Evolutionary conservation across 2,888 invertebrate genomes (phyloP), one percentile per base, ranked within the genome.

Genomic region (Scrobipalpa costella): DNA sequence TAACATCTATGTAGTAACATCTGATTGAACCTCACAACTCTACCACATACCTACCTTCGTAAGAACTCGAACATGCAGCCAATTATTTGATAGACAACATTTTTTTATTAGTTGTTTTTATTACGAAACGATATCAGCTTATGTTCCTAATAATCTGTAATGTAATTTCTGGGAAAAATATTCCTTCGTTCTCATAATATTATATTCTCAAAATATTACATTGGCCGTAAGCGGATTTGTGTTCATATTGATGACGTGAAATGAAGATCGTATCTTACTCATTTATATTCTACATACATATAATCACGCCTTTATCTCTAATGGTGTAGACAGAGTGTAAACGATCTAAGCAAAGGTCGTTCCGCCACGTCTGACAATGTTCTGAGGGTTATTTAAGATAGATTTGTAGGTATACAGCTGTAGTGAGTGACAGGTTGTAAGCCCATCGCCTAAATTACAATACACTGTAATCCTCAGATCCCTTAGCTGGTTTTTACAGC

Each of bases 1-100:
- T 65, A 70, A 66, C 71, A 66, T 69, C 67, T 36, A 64, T 69
- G 67, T 70, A 68, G 68, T 68, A 69, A 73, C 27, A 27, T 27
- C 27, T 40, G n/a, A 40, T 40, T 63, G 44, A 38, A 34, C 52
- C 61, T 70, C 68, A 68, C 68, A 67, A 67, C 64, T 66, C n/a
- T 8, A 19, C 9, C 34, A 7, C 55, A 34, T 34, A n/a, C 15
- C 15, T 34, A 8, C 19, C 47, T 47, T 38, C 34, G 60, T 49
- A 61, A 49, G 33, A 36, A 36, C 13, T 33, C 40, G 17, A 60
- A 60, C 34, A 60, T 60, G 15, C 44, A 27, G 59, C 27, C n/a
- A 59, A 59, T 19, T 59, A 40, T 27, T 27, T 27, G 34, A 15
- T 15, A 55, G 27, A 15, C 55, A 55, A 44, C 44, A 44, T 44